Conservation (phyloP, 1,140 invertebrate genomes). For the Lerema accius region DNA sequence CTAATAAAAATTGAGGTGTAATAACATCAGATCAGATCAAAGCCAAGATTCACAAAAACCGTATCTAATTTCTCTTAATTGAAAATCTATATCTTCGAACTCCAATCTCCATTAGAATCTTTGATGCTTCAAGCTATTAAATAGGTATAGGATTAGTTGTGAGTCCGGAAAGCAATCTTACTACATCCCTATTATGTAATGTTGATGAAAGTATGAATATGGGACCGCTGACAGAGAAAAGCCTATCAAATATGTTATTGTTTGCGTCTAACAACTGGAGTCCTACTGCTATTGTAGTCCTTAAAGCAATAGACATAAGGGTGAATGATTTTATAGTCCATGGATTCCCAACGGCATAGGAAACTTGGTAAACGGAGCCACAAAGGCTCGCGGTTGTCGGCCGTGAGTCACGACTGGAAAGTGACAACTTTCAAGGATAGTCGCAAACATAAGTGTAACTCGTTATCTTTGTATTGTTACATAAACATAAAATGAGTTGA, state of each 20-base stretch:
- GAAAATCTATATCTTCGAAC: conserved; percentile 6
- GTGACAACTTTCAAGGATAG: conserved; percentile 57
- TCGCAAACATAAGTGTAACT: conserved; percentile 43
- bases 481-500: conserved; percentile 15
- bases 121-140: too few relatives aligned
- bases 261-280: background rate
- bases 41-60: conserved; percentile 1
- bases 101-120: background rate
- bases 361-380: conserved; percentile 40
- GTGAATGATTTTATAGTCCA: background rate
- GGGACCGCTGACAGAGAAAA: conserved; percentile 27
- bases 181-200: conserved; percentile 20
- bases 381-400: conserved; percentile 47
- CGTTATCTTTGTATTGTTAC: conserved; percentile 36
- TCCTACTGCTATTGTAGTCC: conserved; percentile 1
- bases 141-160: conserved; percentile 7
- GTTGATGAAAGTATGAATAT: conserved; percentile 31
- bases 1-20: too few relatives aligned
- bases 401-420: conserved; percentile 65
- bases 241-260: conserved; percentile 16
- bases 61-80: conserved; percentile 17
- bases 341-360: background rate
- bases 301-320: background rate
- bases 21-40: background rate
- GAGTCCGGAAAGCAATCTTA: conserved; percentile 13